Conservation (phyloP, 2,113 vertebrate genomes). For the Heptranchias perlo region DNA sequence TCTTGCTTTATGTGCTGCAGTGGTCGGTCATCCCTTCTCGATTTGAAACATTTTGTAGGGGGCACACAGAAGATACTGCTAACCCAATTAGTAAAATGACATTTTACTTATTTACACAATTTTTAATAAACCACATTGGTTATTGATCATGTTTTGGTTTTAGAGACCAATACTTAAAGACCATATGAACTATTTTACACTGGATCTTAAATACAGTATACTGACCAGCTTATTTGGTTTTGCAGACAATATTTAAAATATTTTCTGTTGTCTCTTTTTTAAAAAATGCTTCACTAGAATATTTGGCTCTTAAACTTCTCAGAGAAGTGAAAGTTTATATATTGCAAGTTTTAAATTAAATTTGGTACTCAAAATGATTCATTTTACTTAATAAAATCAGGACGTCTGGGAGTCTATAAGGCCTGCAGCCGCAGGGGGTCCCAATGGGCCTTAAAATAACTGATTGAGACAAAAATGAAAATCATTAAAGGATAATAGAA, state of each 20-base stretch:
- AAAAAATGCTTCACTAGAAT: not conserved
- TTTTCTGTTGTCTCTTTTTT: not conserved
- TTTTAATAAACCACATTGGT: not conserved
- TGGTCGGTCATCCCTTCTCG: not conserved
- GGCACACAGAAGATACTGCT: not conserved
- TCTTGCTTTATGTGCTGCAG: not conserved
- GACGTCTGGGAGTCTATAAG: not conserved
- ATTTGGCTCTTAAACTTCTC: not conserved
- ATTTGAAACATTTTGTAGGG: not conserved
- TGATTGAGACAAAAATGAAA: not conserved
- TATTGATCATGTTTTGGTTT: not conserved
- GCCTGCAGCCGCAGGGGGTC: not conserved
- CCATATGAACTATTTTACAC: not conserved
- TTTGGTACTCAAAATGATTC: not conserved
- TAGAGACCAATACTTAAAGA: not conserved
- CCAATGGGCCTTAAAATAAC: not conserved
- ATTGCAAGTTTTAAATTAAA: not conserved
- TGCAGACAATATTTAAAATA: not conserved
- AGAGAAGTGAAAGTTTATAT: not conserved
- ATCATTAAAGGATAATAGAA: conserved; percentile 28
- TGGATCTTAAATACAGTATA: not conserved
- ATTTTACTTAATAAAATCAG: conserved; percentile 18
- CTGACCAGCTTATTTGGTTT: not conserved
- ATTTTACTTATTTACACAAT: not conserved
- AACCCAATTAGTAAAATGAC: not conserved